A percentile compares a stretch with the other conserved stretches of the same genome.
Conservation (phyloP, 2,888 invertebrate species). For the Parasteatoda lunata region DNA sequence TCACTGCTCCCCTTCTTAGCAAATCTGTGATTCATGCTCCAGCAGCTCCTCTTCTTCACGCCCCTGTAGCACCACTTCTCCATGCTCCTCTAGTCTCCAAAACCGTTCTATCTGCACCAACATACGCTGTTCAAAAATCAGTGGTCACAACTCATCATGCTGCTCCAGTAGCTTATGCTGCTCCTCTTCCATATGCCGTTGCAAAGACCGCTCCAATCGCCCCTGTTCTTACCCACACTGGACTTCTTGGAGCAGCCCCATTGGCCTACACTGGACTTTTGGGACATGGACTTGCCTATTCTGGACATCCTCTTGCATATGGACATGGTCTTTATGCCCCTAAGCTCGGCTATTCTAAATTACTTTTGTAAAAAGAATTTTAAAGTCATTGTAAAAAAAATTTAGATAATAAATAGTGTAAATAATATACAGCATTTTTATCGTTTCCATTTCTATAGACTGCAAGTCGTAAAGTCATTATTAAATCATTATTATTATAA, state of each 20-base stretch:
- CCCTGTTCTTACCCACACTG: slow-evolving; percentile 34
- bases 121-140: slow-evolving; percentile 1
- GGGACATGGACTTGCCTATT: slow-evolving; percentile 20
- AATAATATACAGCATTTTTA: no score
- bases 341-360: background rate
- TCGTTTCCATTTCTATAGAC: no score
- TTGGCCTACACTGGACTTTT: slow-evolving; percentile 28
- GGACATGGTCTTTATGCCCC: slow-evolving; percentile 1
- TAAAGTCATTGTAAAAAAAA: no score
- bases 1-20: slow-evolving; percentile 30
- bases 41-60: background rate
- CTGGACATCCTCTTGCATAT: slow-evolving; percentile 25
- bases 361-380: no score
- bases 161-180: slow-evolving; percentile 17
- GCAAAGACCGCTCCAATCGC: slow-evolving; percentile 21
- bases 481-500: no score
- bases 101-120: slow-evolving; percentile 26
- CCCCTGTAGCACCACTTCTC: slow-evolving; percentile 1
- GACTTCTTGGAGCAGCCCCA: slow-evolving; percentile 44
- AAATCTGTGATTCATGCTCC: slow-evolving; percentile 22
- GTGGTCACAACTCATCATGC: slow-evolving; percentile 7
- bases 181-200: slow-evolving; percentile 12
- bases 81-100: slow-evolving; percentile 37
- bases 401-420: no score
- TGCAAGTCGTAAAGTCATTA: no score